Conservation (phyloP, 2,113 vertebrate genomes). For the Andinoacara biseriatus region DNA sequence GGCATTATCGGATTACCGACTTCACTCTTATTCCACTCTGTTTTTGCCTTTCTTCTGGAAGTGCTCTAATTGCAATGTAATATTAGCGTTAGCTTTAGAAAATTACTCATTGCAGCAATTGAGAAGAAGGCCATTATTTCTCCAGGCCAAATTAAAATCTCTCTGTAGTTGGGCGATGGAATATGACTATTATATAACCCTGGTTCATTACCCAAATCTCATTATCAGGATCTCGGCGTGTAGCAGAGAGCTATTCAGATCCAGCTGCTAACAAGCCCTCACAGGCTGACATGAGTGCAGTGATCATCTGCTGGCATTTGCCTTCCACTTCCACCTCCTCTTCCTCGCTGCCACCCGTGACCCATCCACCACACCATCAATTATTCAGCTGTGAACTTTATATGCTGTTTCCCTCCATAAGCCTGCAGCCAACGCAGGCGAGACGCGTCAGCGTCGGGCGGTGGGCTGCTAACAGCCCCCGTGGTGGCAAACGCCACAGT, state of each 20-base stretch:
- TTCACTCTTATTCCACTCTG: background rate
- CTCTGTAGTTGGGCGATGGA: slow-evolving; percentile 52
- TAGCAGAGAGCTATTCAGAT: slow-evolving; percentile 45
- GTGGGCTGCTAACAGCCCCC: slow-evolving; percentile 37
- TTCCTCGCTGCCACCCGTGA: slow-evolving; percentile 52
- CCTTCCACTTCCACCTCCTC: slow-evolving; percentile 60
- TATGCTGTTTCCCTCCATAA: slow-evolving; percentile 49
- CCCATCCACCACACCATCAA: slow-evolving; percentile 73
- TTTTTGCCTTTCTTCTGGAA: slow-evolving; percentile 17
- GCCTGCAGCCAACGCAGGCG: slow-evolving; percentile 34
- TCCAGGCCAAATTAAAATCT: slow-evolving; percentile 62
- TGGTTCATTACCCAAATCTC: slow-evolving; percentile 70
- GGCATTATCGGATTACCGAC: background rate
- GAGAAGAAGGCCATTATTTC: slow-evolving; percentile 53
- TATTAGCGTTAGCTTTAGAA: slow-evolving; percentile 32
- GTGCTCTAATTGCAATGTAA: slow-evolving; percentile 34
- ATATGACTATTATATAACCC: slow-evolving; percentile 60
- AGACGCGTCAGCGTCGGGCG: background rate
- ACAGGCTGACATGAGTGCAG: slow-evolving; percentile 55
- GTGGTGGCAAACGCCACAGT: slow-evolving; percentile 32
- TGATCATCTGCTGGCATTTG: slow-evolving; percentile 68
- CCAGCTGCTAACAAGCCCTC: slow-evolving; percentile 67
- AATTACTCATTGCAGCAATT: slow-evolving; percentile 43
- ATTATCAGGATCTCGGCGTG: slow-evolving; percentile 59
- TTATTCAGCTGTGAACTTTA: slow-evolving; percentile 83